Base-by-base conservation (phyloP, 1,140 invertebrate genomes). In the Phymorhynchus buccinoides region DNA sequence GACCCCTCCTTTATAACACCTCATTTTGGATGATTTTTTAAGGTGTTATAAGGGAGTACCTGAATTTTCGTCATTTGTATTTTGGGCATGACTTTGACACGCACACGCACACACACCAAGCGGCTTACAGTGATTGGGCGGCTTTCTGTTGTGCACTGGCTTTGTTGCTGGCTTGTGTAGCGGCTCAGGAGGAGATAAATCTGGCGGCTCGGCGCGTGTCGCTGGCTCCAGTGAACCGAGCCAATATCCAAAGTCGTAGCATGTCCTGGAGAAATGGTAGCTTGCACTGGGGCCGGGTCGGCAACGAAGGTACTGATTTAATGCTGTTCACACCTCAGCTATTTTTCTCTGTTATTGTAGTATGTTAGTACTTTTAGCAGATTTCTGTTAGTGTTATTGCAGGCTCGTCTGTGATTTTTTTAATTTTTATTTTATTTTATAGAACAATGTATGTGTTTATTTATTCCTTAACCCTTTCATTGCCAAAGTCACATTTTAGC, bases 201-300 rank as follows among this genome's bases (percentile, higher is more conserved):
- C 84, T 92, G 88, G 92, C 93, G 84, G 92, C 92, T 56, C 89
- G 93, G 42, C 91, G 93, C 77, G 91, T 93, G 83, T 93, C 92
- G 41, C 89, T 93, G 41, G 93, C 93, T 71, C 92, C 92, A 32
- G 87, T 90, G 85, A 93, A 92, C 89, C 91, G 92, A 86, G 90
- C 90, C 84, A 91, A 92, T 86, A 89, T 89, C 85, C 91, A 92
- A 87, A 90, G 89, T 88, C 90, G 92, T 89, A 93, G 91, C 88
- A 88, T 93, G 88, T 93, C 93, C 35, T 92, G 93, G 91, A 88
- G 93, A 85, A 92, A 92, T 88, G 92, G 92, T 84, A 93, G 92
- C 89, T 87, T 93, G 88, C 91, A 92, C 86, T 93, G 91, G 90
- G 90, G 90, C 78, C 89, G 91, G 80, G 84, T 91, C 48, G 88